phyloP scores from a whole-genome alignment of 2,113 vertebrate species.

The Leptodactylus fuscus region DNA sequence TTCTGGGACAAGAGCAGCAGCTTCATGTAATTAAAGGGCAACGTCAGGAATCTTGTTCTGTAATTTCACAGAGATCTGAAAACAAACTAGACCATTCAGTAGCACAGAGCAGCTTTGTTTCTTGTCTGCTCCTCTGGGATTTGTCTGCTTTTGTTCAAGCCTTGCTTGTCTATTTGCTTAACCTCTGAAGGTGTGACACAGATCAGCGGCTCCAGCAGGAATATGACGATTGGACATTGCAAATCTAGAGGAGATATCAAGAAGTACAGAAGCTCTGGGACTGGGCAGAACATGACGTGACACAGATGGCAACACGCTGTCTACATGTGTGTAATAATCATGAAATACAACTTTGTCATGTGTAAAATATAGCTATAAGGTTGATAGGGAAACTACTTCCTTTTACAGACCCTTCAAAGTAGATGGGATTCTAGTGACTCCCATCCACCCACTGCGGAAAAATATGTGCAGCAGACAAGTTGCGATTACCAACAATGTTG shows the following conservation, averaged over 20 bases:
- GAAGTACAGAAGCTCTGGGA: neutral
- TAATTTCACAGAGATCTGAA: slow-evolving; percentile 41
- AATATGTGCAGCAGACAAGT: too few relatives aligned
- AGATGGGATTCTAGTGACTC: too few relatives aligned
- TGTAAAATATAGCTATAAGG: too few relatives aligned
- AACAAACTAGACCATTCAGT: slow-evolving; percentile 32
- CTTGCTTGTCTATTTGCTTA: slow-evolving; percentile 12
- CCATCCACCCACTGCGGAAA: too few relatives aligned
- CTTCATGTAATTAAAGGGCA: slow-evolving; percentile 35
- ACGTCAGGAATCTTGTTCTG: slow-evolving; percentile 32
- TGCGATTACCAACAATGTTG: too few relatives aligned
- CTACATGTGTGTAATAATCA: too few relatives aligned
- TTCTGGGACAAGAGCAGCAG: neutral
- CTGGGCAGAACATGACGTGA: neutral
- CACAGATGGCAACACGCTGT: too few relatives aligned
- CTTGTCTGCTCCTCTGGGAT: slow-evolving; percentile 9
- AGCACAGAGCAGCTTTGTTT: slow-evolving; percentile 50
- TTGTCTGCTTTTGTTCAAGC: slow-evolving; percentile 39
- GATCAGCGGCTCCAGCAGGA: slow-evolving; percentile 12
- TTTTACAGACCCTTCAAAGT: too few relatives aligned
- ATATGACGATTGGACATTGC: neutral
- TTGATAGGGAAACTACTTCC: too few relatives aligned
- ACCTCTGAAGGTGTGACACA: slow-evolving; percentile 32
- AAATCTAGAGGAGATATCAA: neutral
- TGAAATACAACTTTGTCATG: too few relatives aligned